phyloP scores from a whole-genome alignment of 1,140 invertebrate genomes.

The Cotesia typhae region DNA sequence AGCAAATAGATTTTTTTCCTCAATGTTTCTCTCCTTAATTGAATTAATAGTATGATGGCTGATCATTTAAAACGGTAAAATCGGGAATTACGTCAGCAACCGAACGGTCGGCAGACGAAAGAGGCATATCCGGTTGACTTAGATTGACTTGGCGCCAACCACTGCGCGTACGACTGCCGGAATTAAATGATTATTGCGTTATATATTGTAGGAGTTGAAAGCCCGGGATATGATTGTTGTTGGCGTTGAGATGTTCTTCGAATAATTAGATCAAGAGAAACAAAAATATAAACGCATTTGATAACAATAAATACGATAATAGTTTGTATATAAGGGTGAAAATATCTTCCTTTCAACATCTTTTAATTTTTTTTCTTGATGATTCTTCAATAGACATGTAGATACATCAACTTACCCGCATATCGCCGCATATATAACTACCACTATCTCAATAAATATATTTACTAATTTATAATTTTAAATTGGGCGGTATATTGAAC shows the following conservation, averaged over 20 bases:
- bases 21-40: neutral
- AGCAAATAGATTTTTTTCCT: too few relatives aligned
- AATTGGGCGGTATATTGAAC: slow-evolving; percentile 40
- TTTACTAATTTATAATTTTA: neutral
- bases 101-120: slow-evolving; percentile 50
- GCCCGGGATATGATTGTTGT: slow-evolving; percentile 10
- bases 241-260: slow-evolving; percentile 38
- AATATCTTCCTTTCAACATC: neutral
- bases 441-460: neutral
- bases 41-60: slow-evolving; percentile 14
- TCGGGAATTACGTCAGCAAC: slow-evolving; percentile 53
- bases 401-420: neutral
- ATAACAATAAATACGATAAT: neutral
- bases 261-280: slow-evolving; percentile 36
- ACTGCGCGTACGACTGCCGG: slow-evolving; percentile 59
- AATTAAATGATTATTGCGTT: slow-evolving; percentile 66
- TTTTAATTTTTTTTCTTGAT: neutral
- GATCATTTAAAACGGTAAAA: slow-evolving; percentile 20
- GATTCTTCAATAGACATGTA: neutral
- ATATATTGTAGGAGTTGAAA: slow-evolving; percentile 30
- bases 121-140: slow-evolving; percentile 65
- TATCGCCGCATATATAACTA: neutral
- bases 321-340: neutral
- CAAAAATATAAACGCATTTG: slow-evolving; percentile 9
- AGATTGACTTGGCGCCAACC: slow-evolving; percentile 66